phyloP scores from a whole-genome alignment of 2,888 invertebrate genomes.

The Ormyrus thymus region DNA sequence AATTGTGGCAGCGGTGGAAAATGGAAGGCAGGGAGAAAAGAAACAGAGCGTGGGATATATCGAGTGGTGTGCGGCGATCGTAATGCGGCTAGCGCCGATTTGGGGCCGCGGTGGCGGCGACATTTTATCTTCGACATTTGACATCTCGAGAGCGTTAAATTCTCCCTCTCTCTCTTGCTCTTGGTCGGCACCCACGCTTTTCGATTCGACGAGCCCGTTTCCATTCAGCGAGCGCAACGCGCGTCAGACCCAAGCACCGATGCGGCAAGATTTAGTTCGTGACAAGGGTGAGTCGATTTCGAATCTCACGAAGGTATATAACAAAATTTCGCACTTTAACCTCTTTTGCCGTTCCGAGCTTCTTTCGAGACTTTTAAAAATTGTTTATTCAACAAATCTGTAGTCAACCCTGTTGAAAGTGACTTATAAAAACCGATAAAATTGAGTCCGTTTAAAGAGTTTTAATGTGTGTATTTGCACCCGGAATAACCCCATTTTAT shows the following conservation, averaged over 20 bases:
- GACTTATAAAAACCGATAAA: too few species aligned
- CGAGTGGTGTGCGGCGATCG: conserved; percentile 23
- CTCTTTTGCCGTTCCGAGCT: too few species aligned
- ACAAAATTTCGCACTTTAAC: too few species aligned
- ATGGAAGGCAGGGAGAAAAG: conserved; percentile 33
- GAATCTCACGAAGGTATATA: neutral
- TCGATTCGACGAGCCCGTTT: conserved; percentile 55
- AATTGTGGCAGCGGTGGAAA: neutral
- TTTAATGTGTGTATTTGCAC: too few species aligned
- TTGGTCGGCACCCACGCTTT: conserved; percentile 56
- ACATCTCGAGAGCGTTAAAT: conserved; percentile 67
- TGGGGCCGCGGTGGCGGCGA: conserved; percentile 41
- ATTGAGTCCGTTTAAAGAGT: too few species aligned
- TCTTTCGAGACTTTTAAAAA: too few species aligned
- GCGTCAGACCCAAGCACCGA: conserved; percentile 44
- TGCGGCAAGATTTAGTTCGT: conserved; percentile 35
- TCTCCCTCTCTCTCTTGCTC: conserved; percentile 37
- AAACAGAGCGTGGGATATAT: conserved; percentile 40
- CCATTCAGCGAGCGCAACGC: conserved; percentile 54
- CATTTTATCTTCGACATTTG: conserved; percentile 67
- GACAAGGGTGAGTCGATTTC: conserved; percentile 40
- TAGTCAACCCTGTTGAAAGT: too few species aligned
- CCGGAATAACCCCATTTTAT: too few species aligned
- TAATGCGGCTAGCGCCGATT: conserved; percentile 25
- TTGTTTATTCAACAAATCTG: too few species aligned